These are phyloP conservation scores for Odocoileus virginianus DNA, from an alignment of 2,113 vertebrate genomes.

Conservation along the genomic window DNA sequence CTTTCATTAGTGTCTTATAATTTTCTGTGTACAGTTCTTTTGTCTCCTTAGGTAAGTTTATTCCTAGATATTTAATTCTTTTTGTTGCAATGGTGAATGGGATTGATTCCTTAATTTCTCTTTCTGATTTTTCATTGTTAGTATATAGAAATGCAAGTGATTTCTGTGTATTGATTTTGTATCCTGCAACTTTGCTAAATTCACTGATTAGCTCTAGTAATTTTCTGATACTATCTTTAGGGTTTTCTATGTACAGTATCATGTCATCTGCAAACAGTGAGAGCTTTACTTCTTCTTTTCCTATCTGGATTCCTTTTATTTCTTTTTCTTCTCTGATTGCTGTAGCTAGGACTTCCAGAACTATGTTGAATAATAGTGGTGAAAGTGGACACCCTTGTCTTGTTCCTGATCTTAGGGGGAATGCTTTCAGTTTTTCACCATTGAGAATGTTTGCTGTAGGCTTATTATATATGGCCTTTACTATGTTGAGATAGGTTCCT, in stretches of 20 bases:
- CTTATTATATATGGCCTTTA: background rate
- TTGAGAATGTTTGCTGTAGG: background rate
- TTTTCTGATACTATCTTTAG: background rate
- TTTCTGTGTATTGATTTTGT: background rate
- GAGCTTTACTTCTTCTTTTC: background rate
- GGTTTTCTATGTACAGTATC: background rate
- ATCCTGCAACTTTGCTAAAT: background rate
- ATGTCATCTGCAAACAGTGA: background rate
- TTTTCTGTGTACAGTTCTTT: background rate
- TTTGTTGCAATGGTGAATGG: background rate
- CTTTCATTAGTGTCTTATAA: background rate
- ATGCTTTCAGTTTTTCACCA: background rate
- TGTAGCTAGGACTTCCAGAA: background rate
- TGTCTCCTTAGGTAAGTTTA: background rate
- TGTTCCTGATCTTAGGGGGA: background rate
- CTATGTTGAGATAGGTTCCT: background rate
- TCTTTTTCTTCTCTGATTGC: background rate
- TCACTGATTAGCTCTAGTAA: background rate
- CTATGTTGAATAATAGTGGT: background rate
- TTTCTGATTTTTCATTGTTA: background rate
- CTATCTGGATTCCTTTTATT: background rate
- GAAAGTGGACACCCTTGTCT: background rate
- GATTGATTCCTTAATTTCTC: background rate
- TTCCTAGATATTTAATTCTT: background rate
- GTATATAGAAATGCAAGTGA: background rate